phyloP scores from a whole-genome alignment of 2,113 vertebrate genomes.

The Castor canadensis region DNA sequence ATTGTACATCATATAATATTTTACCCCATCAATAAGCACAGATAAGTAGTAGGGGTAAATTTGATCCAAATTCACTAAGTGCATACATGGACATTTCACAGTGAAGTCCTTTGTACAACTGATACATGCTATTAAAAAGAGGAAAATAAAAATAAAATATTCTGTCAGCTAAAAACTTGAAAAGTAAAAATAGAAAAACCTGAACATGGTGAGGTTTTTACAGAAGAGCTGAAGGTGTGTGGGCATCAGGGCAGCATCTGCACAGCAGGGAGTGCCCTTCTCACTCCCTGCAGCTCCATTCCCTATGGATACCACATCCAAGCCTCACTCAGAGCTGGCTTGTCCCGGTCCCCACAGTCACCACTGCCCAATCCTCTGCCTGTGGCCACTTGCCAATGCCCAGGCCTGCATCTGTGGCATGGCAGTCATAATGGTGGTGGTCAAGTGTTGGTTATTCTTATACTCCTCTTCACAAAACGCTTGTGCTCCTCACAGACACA shows the following conservation, averaged over 20 bases:
- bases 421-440: no score
- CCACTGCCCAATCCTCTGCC: neutral
- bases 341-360: no score
- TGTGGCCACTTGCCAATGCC: accelerated
- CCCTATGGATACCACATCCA: neutral
- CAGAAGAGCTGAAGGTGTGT: neutral
- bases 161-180: neutral
- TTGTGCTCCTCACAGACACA: neutral
- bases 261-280: neutral
- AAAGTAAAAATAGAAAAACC: neutral
- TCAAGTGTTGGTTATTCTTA: neutral
- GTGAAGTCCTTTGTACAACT: no score
- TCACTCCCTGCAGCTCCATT: neutral
- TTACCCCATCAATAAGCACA: neutral
- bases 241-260: neutral
- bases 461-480: neutral
- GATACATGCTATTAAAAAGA: no score
- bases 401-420: neutral
- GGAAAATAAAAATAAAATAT: no score
- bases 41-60: neutral
- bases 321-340: neutral
- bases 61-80: no score
- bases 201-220: neutral
- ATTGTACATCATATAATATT: neutral
- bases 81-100: no score